A percentile compares a stretch with the other conserved stretches of the same genome.
Evolutionary conservation across 2,797 vertebrate species (phyloP).

Genomic region (Momotus momota): DNA sequence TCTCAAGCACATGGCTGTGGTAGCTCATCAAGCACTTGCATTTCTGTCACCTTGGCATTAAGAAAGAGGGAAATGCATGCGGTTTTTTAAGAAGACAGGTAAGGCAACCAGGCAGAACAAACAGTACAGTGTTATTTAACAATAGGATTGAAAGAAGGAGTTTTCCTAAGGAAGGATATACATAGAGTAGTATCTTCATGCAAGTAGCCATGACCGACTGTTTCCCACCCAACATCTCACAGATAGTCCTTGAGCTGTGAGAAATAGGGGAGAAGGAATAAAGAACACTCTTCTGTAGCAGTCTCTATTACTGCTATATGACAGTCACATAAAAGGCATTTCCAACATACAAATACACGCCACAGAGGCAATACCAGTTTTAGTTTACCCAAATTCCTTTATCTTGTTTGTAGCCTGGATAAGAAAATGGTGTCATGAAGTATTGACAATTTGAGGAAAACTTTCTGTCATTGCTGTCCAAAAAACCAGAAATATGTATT

Average conservation of each 20-base stretch:
- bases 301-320: background rate
- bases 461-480: background rate
- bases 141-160: background rate
- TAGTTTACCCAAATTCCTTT: background rate
- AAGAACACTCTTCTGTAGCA: background rate
- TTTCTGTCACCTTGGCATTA: background rate
- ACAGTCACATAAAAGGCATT: background rate
- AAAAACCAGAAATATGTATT: background rate
- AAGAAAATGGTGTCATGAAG: background rate
- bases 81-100: background rate
- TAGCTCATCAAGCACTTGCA: background rate
- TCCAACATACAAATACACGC: background rate
- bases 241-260: background rate
- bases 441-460: background rate
- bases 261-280: background rate
- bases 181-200: background rate
- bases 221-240: background rate
- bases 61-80: background rate
- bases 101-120: background rate
- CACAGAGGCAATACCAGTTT: background rate
- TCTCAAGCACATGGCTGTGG: background rate
- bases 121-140: background rate
- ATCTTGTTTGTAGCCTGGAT: background rate
- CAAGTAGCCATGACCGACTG: background rate
- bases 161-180: background rate